phyloP scores from a whole-genome alignment of 1,140 invertebrate species.

The Atta colombica region DNA sequence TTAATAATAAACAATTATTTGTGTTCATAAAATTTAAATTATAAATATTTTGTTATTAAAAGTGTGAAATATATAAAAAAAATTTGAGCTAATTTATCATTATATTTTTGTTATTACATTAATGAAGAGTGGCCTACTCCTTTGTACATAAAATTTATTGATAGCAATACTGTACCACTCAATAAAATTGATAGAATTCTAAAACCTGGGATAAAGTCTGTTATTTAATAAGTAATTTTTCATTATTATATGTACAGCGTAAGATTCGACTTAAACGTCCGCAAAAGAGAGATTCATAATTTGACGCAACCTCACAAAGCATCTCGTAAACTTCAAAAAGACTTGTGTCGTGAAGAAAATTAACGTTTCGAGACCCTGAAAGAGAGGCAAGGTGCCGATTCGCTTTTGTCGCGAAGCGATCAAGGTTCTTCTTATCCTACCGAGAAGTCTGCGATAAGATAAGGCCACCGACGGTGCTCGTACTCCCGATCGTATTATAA shows the following conservation, averaged over 20 bases:
- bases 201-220: not conserved
- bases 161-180: too few relatives aligned
- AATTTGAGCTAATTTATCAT: too few relatives aligned
- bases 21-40: too few relatives aligned
- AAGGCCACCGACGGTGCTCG: slow-evolving; percentile 75
- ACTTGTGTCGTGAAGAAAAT: slow-evolving; percentile 4
- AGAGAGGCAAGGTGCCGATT: slow-evolving; percentile 67
- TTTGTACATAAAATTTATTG: too few relatives aligned
- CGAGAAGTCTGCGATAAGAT: slow-evolving; percentile 83
- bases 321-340: not conserved
- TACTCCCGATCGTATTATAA: slow-evolving; percentile 79
- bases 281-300: not conserved
- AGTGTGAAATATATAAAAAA: too few relatives aligned
- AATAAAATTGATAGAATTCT: too few relatives aligned
- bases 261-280: slow-evolving; percentile 15
- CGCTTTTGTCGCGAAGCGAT: slow-evolving; percentile 76
- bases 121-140: too few relatives aligned
- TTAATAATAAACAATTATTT: too few relatives aligned
- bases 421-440: slow-evolving; percentile 85
- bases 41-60: too few relatives aligned
- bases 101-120: too few relatives aligned
- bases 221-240: not conserved
- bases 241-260: not conserved
- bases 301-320: not conserved
- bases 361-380: slow-evolving; percentile 20